Evolutionary conservation across 2,888 invertebrate genomes (phyloP).

Genomic region (Tetheella fluctuosa): DNA sequence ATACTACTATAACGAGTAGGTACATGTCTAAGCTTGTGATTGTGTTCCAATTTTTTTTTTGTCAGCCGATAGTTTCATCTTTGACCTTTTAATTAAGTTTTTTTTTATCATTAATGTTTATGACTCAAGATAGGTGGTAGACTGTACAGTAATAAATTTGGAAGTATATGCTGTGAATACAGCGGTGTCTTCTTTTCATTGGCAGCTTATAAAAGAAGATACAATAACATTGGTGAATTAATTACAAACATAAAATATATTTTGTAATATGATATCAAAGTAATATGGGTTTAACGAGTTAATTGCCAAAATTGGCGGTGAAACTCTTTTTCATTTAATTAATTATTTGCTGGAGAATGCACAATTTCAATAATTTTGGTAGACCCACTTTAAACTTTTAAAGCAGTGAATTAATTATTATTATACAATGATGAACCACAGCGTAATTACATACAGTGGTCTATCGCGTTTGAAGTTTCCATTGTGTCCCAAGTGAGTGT

Average conservation of each 20-base stretch:
- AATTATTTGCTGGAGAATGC: not conserved
- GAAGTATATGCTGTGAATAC: not conserved
- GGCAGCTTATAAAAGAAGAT: slow-evolving; percentile 3
- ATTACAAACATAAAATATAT: slow-evolving; percentile 25
- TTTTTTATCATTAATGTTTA: no score
- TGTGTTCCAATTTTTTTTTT: no score
- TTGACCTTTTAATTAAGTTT: no score
- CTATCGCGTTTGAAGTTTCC: no score
- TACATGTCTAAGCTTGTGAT: no score
- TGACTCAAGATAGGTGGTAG: not conserved
- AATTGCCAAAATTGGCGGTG: slow-evolving; percentile 13
- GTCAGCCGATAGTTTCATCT: no score
- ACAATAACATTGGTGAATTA: slow-evolving; percentile 16
- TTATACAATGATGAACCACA: no score
- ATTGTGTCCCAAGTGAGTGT: no score
- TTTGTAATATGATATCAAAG: slow-evolving; percentile 22
- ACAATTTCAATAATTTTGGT: not conserved
- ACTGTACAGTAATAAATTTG: not conserved
- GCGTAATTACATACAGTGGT: no score
- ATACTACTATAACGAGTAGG: no score
- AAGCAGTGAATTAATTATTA: no score
- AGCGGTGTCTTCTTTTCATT: not conserved
- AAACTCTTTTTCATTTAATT: slow-evolving; percentile 25
- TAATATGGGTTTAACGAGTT: slow-evolving; percentile 10
- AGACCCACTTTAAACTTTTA: no score